Conservation (phyloP, 2,888 invertebrate genomes). For the Sarcophaga caerulescens region DNA sequence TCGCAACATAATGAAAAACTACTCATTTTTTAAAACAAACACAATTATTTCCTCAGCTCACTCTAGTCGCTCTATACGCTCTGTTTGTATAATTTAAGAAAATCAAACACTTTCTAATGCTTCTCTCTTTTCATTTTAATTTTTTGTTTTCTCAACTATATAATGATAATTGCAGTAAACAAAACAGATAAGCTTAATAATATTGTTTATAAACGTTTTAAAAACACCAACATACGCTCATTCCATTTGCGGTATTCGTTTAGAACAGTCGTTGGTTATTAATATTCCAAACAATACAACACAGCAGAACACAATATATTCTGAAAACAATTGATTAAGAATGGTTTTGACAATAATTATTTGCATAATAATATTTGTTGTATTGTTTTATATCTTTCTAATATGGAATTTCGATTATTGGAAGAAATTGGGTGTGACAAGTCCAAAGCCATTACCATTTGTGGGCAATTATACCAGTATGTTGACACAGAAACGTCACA, state of each 20-base stretch:
- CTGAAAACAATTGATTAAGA: background rate
- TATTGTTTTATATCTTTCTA: conserved; percentile 72
- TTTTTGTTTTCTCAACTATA: no score
- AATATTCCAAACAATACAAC: background rate
- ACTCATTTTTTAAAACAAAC: no score
- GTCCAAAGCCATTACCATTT: conserved; percentile 76
- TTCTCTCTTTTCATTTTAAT: no score
- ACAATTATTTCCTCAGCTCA: no score
- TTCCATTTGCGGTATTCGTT: background rate
- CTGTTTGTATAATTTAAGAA: no score
- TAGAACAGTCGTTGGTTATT: background rate
- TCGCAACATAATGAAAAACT: no score
- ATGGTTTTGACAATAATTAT: conserved; percentile 42
- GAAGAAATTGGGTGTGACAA: conserved; percentile 78
- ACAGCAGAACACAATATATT: background rate
- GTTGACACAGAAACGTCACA: conserved; percentile 73
- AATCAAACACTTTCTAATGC: no score
- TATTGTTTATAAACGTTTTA: no score
- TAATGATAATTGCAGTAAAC: no score
- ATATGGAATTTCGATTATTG: conserved; percentile 79
- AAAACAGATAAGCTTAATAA: no score
- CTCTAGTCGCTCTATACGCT: no score
- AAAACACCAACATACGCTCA: no score
- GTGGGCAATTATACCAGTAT: conserved; percentile 79
- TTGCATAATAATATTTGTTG: conserved; percentile 58